Evolutionary conservation across 1,140 invertebrate genomes (phyloP), one percentile per base, ranked within the genome.

Genomic region (Lepidurus couesii): DNA sequence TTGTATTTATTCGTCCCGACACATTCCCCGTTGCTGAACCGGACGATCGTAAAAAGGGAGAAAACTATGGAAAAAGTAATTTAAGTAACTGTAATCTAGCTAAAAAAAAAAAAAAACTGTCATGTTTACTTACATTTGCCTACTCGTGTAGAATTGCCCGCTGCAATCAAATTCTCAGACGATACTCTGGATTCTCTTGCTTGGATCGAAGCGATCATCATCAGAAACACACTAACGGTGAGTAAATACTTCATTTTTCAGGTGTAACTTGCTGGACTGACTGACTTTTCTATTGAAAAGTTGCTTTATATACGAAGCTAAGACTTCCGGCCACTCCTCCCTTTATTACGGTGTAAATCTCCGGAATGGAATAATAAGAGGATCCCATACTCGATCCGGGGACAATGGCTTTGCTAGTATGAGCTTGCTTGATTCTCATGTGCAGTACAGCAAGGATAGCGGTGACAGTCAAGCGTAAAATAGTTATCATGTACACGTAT

Each of bases 1-100:
- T 80, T 80, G 34, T 80, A 80, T 42, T 47, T 80, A 8, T 74
- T 75, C 11, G 13, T 44, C 11, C 79, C 74, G 0, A 42, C 43
- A 42, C 80, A 80, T 65, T 44, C 73, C 9, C 34, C 44, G 73
- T 80, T 80, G 2, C 6, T 43, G 65, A 80, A 80, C 42, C 80
- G 53, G 34, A 78, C 44, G 47, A 77, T 77, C 44, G 76, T 45
- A 44, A 77, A 77, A 47, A 77, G 26, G 13, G 77, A 78, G 24
- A 78, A 43, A 78, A 75, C 77, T 78, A 42, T 5, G 73, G 24
- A 75, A 9, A 77, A 7, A 47, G 73, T 9, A n/a, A n/a, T 1
- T 7, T 9, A n/a, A 7, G 13, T 65, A 16, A 34, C 34, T 34
- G 3, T 34, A 34, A 34, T 34, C 34, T 34, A 34, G 3, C 34